Base-by-base conservation (phyloP, 2,797 vertebrate species). In the Knipowitschia caucasica region DNA sequence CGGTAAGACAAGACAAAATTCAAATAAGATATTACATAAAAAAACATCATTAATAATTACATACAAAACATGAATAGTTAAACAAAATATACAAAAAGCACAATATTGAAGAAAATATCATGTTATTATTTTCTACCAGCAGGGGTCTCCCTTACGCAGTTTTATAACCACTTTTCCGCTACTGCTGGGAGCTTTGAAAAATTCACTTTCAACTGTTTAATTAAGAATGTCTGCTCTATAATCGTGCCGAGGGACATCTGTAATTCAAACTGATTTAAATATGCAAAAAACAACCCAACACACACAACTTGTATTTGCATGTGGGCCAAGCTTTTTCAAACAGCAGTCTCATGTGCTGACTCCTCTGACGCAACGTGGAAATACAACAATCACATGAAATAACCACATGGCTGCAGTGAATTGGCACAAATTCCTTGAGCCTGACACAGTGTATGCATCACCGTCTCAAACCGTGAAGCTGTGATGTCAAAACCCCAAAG, bases 131-230 rank as follows among this genome's bases (percentile, higher is more conserved):
- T 31, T 42, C 39, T 4, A 56, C 86, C 86, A 87, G 80, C 75
- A 89, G 87, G 66, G 71, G 87, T 81, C 86, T 66, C 80, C 62
- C 69, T 75, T 65, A 69, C 83, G 83, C 53, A 38, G 1, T 21
- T 55, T 33, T 8, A 4, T 25, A 4, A 17, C 50, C 4, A 17
- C 7, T 39, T 18, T 10, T n/a, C 50, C 64, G 39, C 47, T 50
- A 64, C 70, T 47, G 49, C 34, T 50, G 44, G 29, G 62, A 54
- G n/a, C 62, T 64, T 50, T 59, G 42, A 62, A 31, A 54, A 46
- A 61, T 53, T 62, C 46, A 24, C 55, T 44, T 34, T 60, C 6
- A 3, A 12, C 15, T 29, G 15, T 29, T 18, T 46, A 49, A 33
- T 33, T 14, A 49, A 23, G 20, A 33, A 14, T n/a, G 30, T 23